Base-by-base conservation (phyloP, 2,797 vertebrate species). In the Anabacerthia variegaticeps region DNA sequence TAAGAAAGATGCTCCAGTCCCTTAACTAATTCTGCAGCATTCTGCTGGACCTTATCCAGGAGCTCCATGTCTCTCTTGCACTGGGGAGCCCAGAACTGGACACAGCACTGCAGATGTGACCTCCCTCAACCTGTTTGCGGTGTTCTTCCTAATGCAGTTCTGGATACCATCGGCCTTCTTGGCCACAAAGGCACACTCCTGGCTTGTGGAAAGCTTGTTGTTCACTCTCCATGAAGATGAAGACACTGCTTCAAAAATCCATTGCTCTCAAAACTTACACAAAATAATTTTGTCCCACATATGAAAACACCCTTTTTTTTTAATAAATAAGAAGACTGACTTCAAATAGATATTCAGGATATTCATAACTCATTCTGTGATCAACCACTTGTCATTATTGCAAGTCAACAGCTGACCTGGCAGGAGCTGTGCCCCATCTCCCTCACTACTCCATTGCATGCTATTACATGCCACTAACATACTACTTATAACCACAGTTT, bases 21-120 rank as follows among this genome's bases (percentile, higher is more conserved):
- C 26, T 24, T 41, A 16, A 43, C 4, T 8, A 66, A 18, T 6
- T 24, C 43, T 11, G 4, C 20, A 32, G 10, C 10, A 10, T 7
- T 18, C 3, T 23, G 2, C 17, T 32, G 28, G 28, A 51, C 14
- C 39, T 2, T 1, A 1, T 48, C 22, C 4, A 72, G 21, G 0
- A 5, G 30, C 4, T 7, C 18, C 5, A 1, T 6, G 10, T 54
- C 30, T 20, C 10, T 48, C 18, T 23, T 36, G 15, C 24, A 0
- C 26, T 26, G n/a, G 9, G 3, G 22, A 72, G 12, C 19, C 12
- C 66, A 84, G 5, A 14, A n/a, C 3, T 14, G 22, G 26, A 36
- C 44, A 20, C 14, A 52, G 30, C 8, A 10, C 13, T 59, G 12
- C 59, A 84, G 30, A 0, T 46, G 12, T 23, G 37, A 14, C 39